phyloP scores from a whole-genome alignment of 2,888 invertebrate genomes.

The Thera obeliscata region DNA sequence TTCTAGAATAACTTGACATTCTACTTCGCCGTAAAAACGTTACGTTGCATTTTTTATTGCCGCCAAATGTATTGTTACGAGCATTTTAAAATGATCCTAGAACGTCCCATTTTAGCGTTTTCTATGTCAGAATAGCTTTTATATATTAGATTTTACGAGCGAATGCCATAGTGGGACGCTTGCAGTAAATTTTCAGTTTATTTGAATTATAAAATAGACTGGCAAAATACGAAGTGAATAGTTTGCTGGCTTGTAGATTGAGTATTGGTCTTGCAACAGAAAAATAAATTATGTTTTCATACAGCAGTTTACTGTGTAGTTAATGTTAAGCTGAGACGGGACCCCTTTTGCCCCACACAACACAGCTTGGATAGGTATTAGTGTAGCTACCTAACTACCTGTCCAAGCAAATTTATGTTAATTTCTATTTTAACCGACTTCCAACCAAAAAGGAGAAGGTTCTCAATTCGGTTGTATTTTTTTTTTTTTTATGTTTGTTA shows the following conservation, averaged over 20 bases:
- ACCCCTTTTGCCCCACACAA: too few relatives aligned
- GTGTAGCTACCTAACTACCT: too few relatives aligned
- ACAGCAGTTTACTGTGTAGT: too few relatives aligned
- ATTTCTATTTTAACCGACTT: too few relatives aligned
- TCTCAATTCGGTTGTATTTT: too few relatives aligned
- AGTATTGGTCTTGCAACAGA: too few relatives aligned
- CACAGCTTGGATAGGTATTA: too few relatives aligned
- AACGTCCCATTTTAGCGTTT: constrained; percentile 30
- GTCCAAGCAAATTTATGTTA: too few relatives aligned
- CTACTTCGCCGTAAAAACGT: constrained; percentile 13
- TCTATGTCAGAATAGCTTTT: constrained; percentile 36
- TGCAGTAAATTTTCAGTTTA: constrained; percentile 45
- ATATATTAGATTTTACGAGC: constrained; percentile 52
- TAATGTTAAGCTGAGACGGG: neutral
- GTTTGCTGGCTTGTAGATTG: neutral
- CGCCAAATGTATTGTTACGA: constrained; percentile 26
- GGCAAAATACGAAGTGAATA: neutral
- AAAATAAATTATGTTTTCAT: too few relatives aligned
- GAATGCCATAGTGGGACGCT: constrained; percentile 31
- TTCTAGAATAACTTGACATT: neutral
- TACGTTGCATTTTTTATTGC: constrained; percentile 25
- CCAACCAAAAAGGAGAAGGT: too few relatives aligned
- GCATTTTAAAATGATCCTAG: constrained; percentile 28
- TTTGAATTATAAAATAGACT: constrained; percentile 46
- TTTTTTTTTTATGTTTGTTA: too few relatives aligned